Percentiles rank a stretch among this genome's conserved stretches.
Evolutionary conservation across 1,140 invertebrate genomes (phyloP).

Genomic region (Eulimnadia texana): DNA sequence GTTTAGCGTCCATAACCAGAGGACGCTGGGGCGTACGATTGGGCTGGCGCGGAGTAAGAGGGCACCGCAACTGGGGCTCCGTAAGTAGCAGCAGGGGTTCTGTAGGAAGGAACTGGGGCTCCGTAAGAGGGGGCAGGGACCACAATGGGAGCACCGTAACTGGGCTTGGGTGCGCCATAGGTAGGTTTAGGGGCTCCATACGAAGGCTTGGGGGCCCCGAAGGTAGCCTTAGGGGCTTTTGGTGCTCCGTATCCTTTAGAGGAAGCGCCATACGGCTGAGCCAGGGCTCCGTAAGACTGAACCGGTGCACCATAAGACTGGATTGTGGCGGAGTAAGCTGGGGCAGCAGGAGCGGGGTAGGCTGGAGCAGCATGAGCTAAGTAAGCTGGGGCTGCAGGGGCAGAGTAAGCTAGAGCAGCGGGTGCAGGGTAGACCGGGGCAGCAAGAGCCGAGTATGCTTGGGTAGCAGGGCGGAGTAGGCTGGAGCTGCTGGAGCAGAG

Average conservation of each 20-base stretch:
- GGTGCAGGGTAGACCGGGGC: constrained; percentile 7
- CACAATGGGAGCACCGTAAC: constrained; percentile 9
- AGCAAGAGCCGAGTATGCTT: neutral
- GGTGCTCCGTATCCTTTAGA: neutral
- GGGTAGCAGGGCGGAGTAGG: constrained; percentile 10
- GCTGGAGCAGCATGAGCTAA: constrained; percentile 5
- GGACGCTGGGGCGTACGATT: too few species aligned
- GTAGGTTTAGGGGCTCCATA: constrained; percentile 11
- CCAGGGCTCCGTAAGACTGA: neutral
- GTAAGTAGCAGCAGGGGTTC: too few species aligned
- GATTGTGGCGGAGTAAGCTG: constrained; percentile 5
- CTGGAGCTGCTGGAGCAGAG: neutral
- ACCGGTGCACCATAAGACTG: constrained; percentile 6
- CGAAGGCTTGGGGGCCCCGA: constrained; percentile 11
- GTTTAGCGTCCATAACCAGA: too few species aligned
- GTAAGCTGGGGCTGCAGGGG: constrained; percentile 1
- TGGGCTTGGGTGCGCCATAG: constrained; percentile 6
- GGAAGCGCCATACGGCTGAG: neutral
- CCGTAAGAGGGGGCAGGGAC: constrained; percentile 4
- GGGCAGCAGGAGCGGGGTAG: constrained; percentile 11
- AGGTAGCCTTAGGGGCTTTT: neutral
- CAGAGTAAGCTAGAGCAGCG: constrained; percentile 14
- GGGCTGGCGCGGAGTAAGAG: too few species aligned
- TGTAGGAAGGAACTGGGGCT: constrained; percentile 1
- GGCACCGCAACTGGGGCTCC: too few species aligned